Base-by-base conservation (phyloP, 2,888 invertebrate species). In the Baronia brevicornis region DNA sequence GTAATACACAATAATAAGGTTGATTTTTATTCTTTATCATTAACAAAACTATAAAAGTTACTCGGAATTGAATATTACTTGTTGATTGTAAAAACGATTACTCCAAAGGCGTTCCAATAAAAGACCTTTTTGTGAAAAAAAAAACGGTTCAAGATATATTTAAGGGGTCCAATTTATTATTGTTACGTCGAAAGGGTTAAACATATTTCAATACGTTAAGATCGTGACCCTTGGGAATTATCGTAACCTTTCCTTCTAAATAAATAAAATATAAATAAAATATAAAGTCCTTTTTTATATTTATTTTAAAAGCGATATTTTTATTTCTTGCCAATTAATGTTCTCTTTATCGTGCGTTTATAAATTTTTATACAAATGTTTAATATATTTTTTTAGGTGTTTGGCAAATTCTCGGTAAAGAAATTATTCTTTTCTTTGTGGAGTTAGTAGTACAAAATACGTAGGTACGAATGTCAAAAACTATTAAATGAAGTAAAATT, bases 161-260 rank as follows among this genome's bases (percentile, higher is more conserved):
- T 20, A 13, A 12, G 5, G 17, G 10, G 21, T 26, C 21, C 23
- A 33, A 33, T 33, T 33, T 33, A 28, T 33, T 37, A 25, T 33
- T 21, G 28, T 37, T 17, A 28, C 19, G 13, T 5, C 20, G 27
- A 28, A 32, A 33, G 32, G 37, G 33, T 37, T 37, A 27, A 21
- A 15, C 37, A 24, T 37, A 28, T 27, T 24, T 33, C 32, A 32
- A 33, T 31, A 28, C 9, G 5, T 35, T 29, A 35, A 28, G 34
- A 35, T 28, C 19, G 26, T 39, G 39, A 41, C 33, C 36, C 38
- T 20, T 41, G 36, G 33, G 36, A 36, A 36, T 38, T 35, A 36
- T 28, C 26, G 30, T 33, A 36, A 36, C 36, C 39, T 41, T 41
- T 34, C 28, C n/a, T n/a, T n/a, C n/a, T n/a, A n/a, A n/a, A n/a